phyloP scores from a whole-genome alignment of 2,113 vertebrate genomes.

The Nesoenas mayeri region DNA sequence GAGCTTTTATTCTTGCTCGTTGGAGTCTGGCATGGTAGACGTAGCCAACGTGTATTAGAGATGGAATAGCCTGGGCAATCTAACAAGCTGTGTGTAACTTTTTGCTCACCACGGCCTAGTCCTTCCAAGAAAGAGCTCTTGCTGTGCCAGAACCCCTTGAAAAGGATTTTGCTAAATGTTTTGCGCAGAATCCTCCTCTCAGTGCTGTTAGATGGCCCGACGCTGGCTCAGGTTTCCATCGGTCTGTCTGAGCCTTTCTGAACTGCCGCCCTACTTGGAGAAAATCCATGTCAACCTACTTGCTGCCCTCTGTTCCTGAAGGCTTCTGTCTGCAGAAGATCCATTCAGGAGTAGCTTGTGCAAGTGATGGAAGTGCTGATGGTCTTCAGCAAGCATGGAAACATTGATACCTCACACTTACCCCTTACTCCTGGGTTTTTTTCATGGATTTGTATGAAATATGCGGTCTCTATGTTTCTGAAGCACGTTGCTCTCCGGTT shows the following conservation, averaged over 20 bases:
- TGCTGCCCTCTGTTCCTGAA: background rate
- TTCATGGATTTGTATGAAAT: fast-evolving
- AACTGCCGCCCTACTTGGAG: conserved; percentile 39
- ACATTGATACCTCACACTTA: fast-evolving
- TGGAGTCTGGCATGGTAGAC: fast-evolving
- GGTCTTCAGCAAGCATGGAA: fast-evolving
- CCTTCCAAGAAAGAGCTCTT: background rate
- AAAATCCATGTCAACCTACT: background rate
- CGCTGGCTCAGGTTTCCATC: background rate
- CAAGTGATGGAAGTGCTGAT: background rate
- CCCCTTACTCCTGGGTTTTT: background rate
- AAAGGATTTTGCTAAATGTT: background rate
- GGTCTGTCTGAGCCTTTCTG: background rate
- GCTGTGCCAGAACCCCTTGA: background rate
- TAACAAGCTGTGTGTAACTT: background rate
- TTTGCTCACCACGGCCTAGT: fast-evolving
- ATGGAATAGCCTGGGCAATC: background rate
- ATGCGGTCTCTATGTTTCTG: background rate
- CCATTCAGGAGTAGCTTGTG: fast-evolving
- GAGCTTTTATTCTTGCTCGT: background rate
- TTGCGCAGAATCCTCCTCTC: background rate
- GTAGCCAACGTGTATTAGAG: fast-evolving
- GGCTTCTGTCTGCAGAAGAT: background rate
- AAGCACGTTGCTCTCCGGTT: fast-evolving
- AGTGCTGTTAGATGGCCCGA: background rate